Evolutionary conservation across 1,140 invertebrate genomes (phyloP).

Genomic region (Schmidtea mediterranea): DNA sequence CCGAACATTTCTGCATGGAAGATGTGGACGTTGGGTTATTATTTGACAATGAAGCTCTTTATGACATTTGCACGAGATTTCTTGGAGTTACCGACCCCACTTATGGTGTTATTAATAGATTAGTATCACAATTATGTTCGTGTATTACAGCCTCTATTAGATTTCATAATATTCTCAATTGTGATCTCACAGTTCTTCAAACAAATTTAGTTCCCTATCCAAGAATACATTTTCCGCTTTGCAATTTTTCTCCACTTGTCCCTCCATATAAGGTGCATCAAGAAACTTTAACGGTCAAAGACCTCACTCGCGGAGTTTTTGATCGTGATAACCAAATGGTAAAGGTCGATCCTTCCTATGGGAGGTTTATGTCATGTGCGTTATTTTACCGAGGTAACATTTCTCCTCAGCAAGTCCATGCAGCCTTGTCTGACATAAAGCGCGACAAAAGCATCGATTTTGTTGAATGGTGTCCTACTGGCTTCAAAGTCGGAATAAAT

Average conservation of each 20-base stretch:
- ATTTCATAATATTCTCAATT: background rate
- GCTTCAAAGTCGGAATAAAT: conserved; percentile 18
- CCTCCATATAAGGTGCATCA: conserved; percentile 24
- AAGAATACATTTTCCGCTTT: conserved; percentile 12
- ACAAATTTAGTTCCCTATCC: conserved; percentile 4
- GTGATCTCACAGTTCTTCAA: conserved; percentile 1
- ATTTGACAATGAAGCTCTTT: conserved; percentile 21
- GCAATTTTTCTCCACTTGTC: conserved; percentile 20
- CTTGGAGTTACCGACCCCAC: conserved; percentile 13
- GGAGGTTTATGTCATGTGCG: conserved; percentile 55
- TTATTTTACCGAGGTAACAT: conserved; percentile 17
- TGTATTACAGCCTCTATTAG: conserved; percentile 52
- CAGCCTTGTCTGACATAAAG: conserved; percentile 48
- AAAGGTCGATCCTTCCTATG: conserved; percentile 58
- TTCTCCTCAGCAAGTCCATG: conserved; percentile 51
- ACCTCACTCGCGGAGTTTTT: conserved; percentile 65
- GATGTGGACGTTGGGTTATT: conserved; percentile 29
- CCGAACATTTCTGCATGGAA: conserved; percentile 17
- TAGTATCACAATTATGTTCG: conserved; percentile 56
- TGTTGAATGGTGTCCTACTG: conserved; percentile 12
- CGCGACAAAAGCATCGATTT: conserved; percentile 9
- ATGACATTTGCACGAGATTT: conserved; percentile 15
- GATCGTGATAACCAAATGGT: conserved; percentile 68
- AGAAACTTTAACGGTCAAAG: conserved; percentile 34
- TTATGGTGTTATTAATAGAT: conserved; percentile 31